These are phyloP conservation scores for Trichacis sp. DNA, from an alignment of 2,888 invertebrate species.

Conservation along the genomic window DNA sequence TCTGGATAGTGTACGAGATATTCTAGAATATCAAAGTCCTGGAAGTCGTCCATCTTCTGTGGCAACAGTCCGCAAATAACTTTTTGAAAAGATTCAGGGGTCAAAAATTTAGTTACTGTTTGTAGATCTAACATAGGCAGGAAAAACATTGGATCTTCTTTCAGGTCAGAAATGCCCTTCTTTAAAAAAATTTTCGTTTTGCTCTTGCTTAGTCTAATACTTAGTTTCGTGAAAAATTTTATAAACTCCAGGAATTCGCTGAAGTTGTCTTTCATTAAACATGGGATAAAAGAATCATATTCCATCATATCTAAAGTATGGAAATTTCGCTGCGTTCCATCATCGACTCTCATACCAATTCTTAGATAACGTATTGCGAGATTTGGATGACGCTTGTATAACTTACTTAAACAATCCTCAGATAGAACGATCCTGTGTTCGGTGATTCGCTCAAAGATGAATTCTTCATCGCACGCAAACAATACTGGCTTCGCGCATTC, in stretches of 20 bases:
- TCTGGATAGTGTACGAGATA: slow-evolving; percentile 51
- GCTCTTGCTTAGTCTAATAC: slow-evolving; percentile 48
- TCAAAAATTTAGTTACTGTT: slow-evolving; percentile 38
- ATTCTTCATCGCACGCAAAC: slow-evolving; percentile 52
- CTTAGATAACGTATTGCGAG: slow-evolving; percentile 55
- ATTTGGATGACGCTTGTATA: slow-evolving; percentile 50
- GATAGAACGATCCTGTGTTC: slow-evolving; percentile 39
- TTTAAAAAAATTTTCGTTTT: slow-evolving; percentile 50
- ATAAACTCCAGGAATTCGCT: slow-evolving; percentile 46
- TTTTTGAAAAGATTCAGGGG: slow-evolving; percentile 42
- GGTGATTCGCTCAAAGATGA: slow-evolving; percentile 43
- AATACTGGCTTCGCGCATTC: slow-evolving; percentile 52
- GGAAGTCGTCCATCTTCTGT: slow-evolving; percentile 12
- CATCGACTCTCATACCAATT: slow-evolving; percentile 27
- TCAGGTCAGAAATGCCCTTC: slow-evolving; percentile 44
- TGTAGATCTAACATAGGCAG: slow-evolving; percentile 47
- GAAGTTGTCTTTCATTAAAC: slow-evolving; percentile 50
- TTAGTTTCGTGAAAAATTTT: too few relatives aligned
- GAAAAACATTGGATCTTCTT: slow-evolving; percentile 46
- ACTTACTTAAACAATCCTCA: slow-evolving; percentile 19
- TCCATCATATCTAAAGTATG: too few relatives aligned
- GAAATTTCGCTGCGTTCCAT: too few relatives aligned
- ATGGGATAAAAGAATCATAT: slow-evolving; percentile 38
- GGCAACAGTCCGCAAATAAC: slow-evolving; percentile 52
- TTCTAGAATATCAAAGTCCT: slow-evolving; percentile 8